Conservation (phyloP, 2,797 vertebrate species). For the Anomalospiza imberbis region DNA sequence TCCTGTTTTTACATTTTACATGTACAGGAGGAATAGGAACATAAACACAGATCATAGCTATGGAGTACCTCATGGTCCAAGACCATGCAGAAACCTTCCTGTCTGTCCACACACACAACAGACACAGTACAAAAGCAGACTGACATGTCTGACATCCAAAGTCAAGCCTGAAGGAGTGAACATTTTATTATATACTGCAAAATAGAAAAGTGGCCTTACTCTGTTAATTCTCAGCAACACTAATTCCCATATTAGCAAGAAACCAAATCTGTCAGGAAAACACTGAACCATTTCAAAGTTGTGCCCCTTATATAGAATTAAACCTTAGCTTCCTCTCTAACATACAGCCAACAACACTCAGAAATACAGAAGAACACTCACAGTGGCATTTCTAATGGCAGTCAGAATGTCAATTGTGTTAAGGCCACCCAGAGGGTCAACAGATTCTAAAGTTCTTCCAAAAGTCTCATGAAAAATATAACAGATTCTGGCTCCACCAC, state of each 20-base stretch:
- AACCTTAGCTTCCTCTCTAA: background rate
- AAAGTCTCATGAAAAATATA: slow-evolving; percentile 99
- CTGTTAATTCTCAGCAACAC: background rate
- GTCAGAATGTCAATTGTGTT: slow-evolving; percentile 97
- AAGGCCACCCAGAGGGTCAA: slow-evolving; percentile 95
- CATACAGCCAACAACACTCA: background rate
- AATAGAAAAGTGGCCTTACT: background rate
- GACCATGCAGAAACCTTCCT: background rate
- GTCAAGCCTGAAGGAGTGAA: background rate
- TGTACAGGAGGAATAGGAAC: background rate
- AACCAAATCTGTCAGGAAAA: background rate
- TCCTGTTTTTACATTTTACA: background rate
- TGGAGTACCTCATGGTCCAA: background rate
- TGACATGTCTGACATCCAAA: background rate
- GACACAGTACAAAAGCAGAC: background rate
- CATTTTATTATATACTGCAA: background rate
- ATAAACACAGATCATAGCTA: background rate
- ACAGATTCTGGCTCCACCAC: slow-evolving; percentile 96
- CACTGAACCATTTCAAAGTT: background rate
- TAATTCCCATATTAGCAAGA: background rate
- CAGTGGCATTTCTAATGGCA: slow-evolving; percentile 97
- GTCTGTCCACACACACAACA: background rate
- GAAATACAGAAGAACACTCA: slow-evolving; percentile 71
- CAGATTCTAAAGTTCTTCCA: slow-evolving; percentile 95
- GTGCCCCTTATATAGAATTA: background rate